Base-by-base conservation (phyloP, 1,140 invertebrate species). In the Drosophila micromelanica region DNA sequence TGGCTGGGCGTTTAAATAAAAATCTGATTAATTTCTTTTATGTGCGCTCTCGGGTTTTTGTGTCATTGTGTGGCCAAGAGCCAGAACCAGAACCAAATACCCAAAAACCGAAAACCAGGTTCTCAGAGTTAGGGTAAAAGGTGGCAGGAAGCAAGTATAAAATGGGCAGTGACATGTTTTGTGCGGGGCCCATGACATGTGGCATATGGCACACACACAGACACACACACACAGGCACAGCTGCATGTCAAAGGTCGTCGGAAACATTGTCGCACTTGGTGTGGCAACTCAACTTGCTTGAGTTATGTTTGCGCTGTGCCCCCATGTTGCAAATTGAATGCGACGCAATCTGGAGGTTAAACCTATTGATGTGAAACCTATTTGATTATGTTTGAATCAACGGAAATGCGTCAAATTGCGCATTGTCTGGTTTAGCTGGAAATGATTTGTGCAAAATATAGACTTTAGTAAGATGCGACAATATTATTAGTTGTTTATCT, bases 11-110 rank as follows among this genome's bases (percentile, higher is more conserved):
- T 87, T 87, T 87, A 89, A 87, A 87, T 89, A 87, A 89, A 86
- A 87, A 87, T 87, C 82, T 87, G 82, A 87, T 87, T 87, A 87
- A 87, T 87, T 87, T 87, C 78, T 78, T 87, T 87, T 89, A 87
- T 87, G 72, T 52, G 73, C 59, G 77, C 73, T 52, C 23, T 80
- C 63, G 63, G 78, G 82, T 72, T 76, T 81, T 84, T 82, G 60
- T 75, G 78, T 70, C 71, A 86, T 81, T 85, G 81, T 86, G 64
- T 69, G 81, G 52, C 70, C 49, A 73, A 60, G 46, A 76, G 46
- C 48, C 23, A 45, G 13, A 68, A 45, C 54, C 35, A 54, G 54
- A 52, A 45, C 55, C 62, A 60, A 59, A 12, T 60, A 43, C 38
- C 60, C 48, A 63, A 35, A 35, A 27, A 59, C 35, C 57, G 35